Evolutionary conservation across 2,113 vertebrate species (phyloP).

Genomic region (Oryctolagus cuniculus): mOryCun1.1 NC_091441.1:90854501-90855000

Average conservation of each 20-base stretch:
- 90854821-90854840: not conserved
- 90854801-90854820: no score
- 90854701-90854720: not conserved
- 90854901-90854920: not conserved
- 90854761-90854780: not conserved
- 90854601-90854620: not conserved
- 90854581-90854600: not conserved
- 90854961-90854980: not conserved
- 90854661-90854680: not conserved
- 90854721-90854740: not conserved
- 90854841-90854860: no score
- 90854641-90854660: not conserved
- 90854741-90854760: not conserved
- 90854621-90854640: not conserved
- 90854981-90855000: not conserved
- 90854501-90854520: not conserved
- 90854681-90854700: not conserved
- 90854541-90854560: not conserved
- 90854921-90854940: not conserved
- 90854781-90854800: not conserved
- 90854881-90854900: not conserved
- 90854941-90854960: not conserved
- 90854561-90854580: not conserved
- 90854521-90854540: not conserved
- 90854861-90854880: not conserved